Evolutionary conservation across 2,113 vertebrate genomes (phyloP).

Genomic region (Axis porcinus): DNA sequence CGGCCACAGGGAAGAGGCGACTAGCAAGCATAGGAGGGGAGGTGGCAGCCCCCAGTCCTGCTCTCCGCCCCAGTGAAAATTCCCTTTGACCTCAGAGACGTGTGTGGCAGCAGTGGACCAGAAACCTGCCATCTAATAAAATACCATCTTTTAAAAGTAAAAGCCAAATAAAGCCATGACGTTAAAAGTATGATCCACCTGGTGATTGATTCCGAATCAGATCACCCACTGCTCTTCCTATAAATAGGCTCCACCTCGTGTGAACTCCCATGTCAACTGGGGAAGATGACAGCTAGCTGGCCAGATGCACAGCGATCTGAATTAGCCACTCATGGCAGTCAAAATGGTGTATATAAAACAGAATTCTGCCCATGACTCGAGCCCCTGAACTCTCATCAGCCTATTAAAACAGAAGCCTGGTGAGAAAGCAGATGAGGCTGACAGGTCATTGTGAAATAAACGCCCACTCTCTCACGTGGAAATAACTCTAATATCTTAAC

Average conservation of each 20-base stretch:
- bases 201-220: neutral
- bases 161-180: neutral
- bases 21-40: accelerated
- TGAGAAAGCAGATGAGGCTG: slow-evolving; percentile 33
- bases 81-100: neutral
- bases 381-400: neutral
- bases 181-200: neutral
- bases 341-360: neutral
- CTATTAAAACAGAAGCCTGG: slow-evolving; percentile 28
- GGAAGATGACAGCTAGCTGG: neutral
- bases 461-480: slow-evolving; percentile 63
- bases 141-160: neutral
- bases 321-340: neutral
- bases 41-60: neutral
- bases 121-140: neutral
- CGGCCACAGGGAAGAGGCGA: neutral
- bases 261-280: neutral
- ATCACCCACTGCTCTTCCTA: neutral
- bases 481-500: slow-evolving; percentile 20
- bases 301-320: neutral
- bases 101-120: neutral
- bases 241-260: neutral
- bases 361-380: neutral
- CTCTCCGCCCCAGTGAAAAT: neutral
- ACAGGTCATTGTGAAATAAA: slow-evolving; percentile 24